phyloP scores from a whole-genome alignment of 2,113 vertebrate species.

The Syngnathus floridae region DNA sequence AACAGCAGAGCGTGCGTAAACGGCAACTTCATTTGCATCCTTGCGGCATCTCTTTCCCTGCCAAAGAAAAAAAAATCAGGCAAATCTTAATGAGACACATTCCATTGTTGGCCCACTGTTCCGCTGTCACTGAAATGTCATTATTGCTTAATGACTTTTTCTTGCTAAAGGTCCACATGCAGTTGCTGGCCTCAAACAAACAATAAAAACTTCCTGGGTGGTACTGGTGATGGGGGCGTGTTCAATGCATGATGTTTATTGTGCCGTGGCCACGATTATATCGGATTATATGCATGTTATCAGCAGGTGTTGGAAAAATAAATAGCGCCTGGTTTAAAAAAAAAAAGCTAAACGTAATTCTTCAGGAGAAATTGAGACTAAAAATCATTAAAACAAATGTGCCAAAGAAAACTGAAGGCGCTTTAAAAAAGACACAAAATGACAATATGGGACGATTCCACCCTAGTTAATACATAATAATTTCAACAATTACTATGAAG shows the following conservation, averaged over 20 bases:
- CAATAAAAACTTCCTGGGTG: slow-evolving; percentile 63
- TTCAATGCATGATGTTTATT: slow-evolving; percentile 67
- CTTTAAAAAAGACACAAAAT: background rate
- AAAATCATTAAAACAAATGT: too few relatives aligned
- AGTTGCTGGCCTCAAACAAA: slow-evolving; percentile 68
- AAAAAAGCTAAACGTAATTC: background rate
- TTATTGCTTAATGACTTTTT: slow-evolving; percentile 69
- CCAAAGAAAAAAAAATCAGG: slow-evolving; percentile 53
- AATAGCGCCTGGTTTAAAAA: too few relatives aligned
- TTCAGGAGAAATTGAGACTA: background rate
- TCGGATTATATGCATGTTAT: background rate
- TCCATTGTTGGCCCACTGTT: slow-evolving; percentile 55
- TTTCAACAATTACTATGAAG: too few relatives aligned
- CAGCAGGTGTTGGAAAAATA: background rate
- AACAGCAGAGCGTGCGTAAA: slow-evolving; percentile 72
- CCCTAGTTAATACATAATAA: background rate
- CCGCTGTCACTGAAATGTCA: slow-evolving; percentile 66
- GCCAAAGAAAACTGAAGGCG: background rate
- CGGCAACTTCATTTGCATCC: slow-evolving; percentile 76
- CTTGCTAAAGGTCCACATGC: slow-evolving; percentile 59
- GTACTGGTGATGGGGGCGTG: slow-evolving; percentile 46
- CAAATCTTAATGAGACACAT: slow-evolving; percentile 75
- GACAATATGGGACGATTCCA: background rate
- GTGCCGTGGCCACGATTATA: background rate
- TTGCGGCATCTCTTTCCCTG: slow-evolving; percentile 20